A percentile compares a stretch with the other conserved stretches of the same genome.
Conservation (phyloP, 2,797 vertebrate genomes). For the Sebastes glaucus region DNA sequence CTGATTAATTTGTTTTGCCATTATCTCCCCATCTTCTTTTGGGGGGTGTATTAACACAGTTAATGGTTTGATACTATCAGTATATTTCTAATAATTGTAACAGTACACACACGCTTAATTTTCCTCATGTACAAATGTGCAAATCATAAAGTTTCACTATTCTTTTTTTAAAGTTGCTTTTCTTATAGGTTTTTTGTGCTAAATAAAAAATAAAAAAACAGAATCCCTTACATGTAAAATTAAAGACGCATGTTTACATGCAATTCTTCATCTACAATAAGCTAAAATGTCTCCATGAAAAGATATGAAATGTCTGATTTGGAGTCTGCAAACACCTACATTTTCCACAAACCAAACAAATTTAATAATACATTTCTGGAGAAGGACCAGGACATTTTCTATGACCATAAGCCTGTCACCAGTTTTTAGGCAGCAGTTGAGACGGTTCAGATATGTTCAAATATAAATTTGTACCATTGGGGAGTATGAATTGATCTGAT, state of each 20-base stretch:
- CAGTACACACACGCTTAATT: neutral
- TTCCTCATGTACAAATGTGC: neutral
- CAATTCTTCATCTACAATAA: neutral
- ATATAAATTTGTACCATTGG: too few species aligned
- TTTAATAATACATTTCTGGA: neutral
- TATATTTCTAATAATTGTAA: neutral
- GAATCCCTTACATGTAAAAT: too few species aligned
- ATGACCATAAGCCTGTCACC: neutral
- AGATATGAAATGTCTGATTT: neutral
- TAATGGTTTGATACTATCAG: neutral
- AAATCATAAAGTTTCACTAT: neutral
- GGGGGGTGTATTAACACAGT: neutral
- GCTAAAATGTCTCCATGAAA: neutral
- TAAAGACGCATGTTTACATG: neutral
- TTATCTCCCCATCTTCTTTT: constrained; percentile 1
- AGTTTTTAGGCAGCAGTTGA: neutral
- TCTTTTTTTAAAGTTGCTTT: neutral
- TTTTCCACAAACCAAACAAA: neutral
- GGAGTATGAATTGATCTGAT: neutral
- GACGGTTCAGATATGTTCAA: too few species aligned
- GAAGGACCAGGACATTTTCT: neutral
- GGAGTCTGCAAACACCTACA: neutral
- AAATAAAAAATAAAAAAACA: neutral
- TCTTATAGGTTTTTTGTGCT: neutral
- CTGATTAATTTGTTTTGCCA: neutral